A percentile compares a stretch with the other conserved stretches of the same genome.
Conservation (phyloP, 2,113 vertebrate genomes). For the Agapornis roseicollis region DNA sequence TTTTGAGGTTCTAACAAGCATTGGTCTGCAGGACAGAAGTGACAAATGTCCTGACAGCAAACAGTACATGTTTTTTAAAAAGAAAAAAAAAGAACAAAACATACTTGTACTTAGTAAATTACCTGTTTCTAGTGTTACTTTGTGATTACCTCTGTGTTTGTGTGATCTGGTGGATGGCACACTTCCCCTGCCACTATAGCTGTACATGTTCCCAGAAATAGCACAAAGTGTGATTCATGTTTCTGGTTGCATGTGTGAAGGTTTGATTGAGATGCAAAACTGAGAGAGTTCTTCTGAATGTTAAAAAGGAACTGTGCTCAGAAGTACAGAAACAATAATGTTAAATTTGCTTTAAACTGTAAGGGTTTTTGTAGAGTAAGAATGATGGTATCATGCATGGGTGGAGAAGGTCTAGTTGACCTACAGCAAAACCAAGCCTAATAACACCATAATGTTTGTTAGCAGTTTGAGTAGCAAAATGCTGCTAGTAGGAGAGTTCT, state of each 20-base stretch:
- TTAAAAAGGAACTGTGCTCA: conserved; percentile 9
- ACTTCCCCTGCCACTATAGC: neutral
- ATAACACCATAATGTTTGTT: neutral
- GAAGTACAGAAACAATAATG: neutral
- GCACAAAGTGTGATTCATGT: conserved; percentile 47
- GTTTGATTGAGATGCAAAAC: conserved; percentile 55
- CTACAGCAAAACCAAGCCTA: neutral
- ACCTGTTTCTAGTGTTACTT: neutral
- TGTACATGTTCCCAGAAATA: conserved; percentile 27
- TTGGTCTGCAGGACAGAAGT: neutral
- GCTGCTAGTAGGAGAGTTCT: neutral
- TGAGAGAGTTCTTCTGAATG: conserved; percentile 16
- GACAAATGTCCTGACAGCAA: neutral
- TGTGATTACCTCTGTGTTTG: neutral
- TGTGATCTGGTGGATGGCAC: neutral
- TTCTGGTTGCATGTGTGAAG: conserved; percentile 53
- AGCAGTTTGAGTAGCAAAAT: neutral
- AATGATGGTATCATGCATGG: neutral
- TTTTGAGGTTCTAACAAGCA: neutral
- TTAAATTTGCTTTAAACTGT: neutral
- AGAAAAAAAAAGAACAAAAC: neutral
- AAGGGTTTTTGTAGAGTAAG: neutral
- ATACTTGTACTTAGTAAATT: neutral
- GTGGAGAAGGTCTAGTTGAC: neutral
- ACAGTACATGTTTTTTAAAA: neutral